Percentiles rank a stretch among this genome's conserved stretches.
Conservation (phyloP, 2,113 vertebrate genomes). For the Forbesichthys papilliferus region DNA sequence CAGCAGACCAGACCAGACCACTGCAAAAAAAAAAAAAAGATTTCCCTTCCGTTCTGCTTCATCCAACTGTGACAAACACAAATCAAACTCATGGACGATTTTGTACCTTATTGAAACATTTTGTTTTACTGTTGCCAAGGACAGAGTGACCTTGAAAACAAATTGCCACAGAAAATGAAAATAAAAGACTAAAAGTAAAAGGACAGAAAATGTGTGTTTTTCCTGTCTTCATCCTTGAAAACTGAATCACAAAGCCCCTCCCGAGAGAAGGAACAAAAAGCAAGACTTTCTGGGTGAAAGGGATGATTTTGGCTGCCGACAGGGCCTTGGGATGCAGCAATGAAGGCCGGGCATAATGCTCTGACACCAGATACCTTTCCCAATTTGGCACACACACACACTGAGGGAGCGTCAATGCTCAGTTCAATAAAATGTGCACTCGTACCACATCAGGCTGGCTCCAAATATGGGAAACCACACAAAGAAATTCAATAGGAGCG, state of each 20-base stretch:
- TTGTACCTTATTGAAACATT: no score
- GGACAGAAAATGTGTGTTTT: not conserved
- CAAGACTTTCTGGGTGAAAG: constrained; percentile 26
- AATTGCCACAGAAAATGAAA: not conserved
- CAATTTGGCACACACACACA: constrained; percentile 12
- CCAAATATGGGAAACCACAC: not conserved
- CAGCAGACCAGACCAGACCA: not conserved
- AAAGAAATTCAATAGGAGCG: not conserved
- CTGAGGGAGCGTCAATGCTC: not conserved
- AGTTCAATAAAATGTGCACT: constrained; percentile 25
- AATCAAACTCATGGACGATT: no score
- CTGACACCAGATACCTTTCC: constrained; percentile 8
- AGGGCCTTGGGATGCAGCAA: constrained; percentile 1
- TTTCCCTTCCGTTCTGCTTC: constrained; percentile 34
- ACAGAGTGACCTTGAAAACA: constrained; percentile 30
- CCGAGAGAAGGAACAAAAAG: constrained; percentile 14
- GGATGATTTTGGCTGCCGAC: constrained; percentile 11
- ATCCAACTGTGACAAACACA: constrained; percentile 14
- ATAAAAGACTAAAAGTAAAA: not conserved
- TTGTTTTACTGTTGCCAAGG: constrained; percentile 8
- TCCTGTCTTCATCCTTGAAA: constrained; percentile 9
- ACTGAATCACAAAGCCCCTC: constrained; percentile 10
- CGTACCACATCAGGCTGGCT: constrained; percentile 5
- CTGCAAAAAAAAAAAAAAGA: constrained; percentile 10
- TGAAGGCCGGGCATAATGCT: constrained; percentile 26